A percentile compares a stretch with the other conserved stretches of the same genome.
phyloP scores from a whole-genome alignment of 2,888 invertebrate species.

The Hyalella azteca region DNA sequence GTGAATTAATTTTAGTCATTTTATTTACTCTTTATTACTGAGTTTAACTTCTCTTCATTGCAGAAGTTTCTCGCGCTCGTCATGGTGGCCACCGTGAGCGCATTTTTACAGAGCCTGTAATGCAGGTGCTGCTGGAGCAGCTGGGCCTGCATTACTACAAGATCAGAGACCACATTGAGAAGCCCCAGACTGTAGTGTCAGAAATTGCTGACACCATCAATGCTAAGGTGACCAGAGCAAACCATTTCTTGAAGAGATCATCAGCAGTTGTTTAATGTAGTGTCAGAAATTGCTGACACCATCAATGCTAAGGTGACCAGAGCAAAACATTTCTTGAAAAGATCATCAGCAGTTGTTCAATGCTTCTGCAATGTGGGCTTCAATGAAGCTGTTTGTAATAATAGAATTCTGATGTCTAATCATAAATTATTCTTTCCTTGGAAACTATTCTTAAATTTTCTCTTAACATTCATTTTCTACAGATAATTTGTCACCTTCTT shows the following conservation, averaged over 20 bases:
- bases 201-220: conserved; percentile 27
- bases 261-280: too few relatives aligned
- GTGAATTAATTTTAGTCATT: too few relatives aligned
- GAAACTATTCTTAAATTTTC: too few relatives aligned
- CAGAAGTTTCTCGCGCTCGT: neutral
- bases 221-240: neutral
- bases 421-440: too few relatives aligned
- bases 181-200: conserved; percentile 6
- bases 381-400: too few relatives aligned
- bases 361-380: too few relatives aligned
- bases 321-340: neutral
- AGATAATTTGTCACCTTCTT: too few relatives aligned
- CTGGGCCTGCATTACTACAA: conserved; percentile 28
- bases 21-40: too few relatives aligned
- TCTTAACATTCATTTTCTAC: too few relatives aligned
- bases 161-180: conserved; percentile 35
- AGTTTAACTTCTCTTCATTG: too few relatives aligned
- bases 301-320: conserved; percentile 14
- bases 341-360: too few relatives aligned
- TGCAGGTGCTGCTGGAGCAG: conserved; percentile 31
- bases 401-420: too few relatives aligned
- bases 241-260: neutral
- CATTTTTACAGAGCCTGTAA: conserved; percentile 33
- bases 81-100: conserved; percentile 27
- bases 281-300: conserved; percentile 10